Conservation (phyloP, 2,888 invertebrate species). For the Rotaria magnacalcarata region DNA sequence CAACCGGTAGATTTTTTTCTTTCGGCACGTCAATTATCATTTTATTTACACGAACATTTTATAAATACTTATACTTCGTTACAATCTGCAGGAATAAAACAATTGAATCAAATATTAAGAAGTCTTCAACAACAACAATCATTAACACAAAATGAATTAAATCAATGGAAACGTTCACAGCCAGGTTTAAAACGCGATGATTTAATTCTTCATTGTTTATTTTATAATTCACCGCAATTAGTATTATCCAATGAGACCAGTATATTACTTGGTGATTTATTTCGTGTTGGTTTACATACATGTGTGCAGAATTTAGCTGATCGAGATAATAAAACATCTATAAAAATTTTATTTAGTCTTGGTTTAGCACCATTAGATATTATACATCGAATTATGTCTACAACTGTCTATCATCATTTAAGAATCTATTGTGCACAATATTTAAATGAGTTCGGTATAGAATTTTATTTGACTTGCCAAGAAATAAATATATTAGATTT, state of each 20-base stretch:
- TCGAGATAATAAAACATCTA: slow-evolving; percentile 6
- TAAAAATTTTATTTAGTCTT: not conserved
- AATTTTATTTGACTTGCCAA: not conserved
- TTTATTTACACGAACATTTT: slow-evolving; percentile 20
- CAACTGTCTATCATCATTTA: not conserved
- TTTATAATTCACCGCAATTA: slow-evolving; percentile 16
- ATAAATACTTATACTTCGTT: not conserved
- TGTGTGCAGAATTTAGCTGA: slow-evolving; percentile 21
- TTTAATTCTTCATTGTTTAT: slow-evolving; percentile 9
- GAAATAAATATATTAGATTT: not conserved
- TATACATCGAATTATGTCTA: not conserved
- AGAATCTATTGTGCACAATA: not conserved
- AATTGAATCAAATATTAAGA: slow-evolving; percentile 23
- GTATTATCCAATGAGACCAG: not conserved
- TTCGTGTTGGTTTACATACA: not conserved
- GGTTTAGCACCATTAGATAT: slow-evolving; percentile 20
- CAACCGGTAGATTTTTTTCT: not conserved
- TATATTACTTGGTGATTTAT: not conserved
- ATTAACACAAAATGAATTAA: slow-evolving; percentile 6
- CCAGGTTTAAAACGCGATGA: not conserved
- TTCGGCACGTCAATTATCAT: not conserved
- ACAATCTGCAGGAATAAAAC: not conserved
- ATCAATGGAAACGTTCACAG: slow-evolving; percentile 30
- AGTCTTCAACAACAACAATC: not conserved
- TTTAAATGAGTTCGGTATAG: not conserved